Evolutionary conservation across 2,113 vertebrate species (phyloP), one percentile per base, ranked within the genome.

Genomic region (Platysternon megacephalum): DNA sequence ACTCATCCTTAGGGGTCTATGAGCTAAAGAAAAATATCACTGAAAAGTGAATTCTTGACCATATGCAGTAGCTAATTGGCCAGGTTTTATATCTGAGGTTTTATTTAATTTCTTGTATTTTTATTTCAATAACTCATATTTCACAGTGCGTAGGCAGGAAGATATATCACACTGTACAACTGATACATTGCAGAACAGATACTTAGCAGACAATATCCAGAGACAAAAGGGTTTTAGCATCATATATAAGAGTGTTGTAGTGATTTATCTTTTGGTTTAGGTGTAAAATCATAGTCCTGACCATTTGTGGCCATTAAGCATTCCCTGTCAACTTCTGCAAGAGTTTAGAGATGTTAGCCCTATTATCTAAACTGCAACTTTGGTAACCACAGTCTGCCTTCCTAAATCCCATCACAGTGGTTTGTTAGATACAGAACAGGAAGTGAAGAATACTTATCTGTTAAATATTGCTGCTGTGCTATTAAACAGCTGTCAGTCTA

Each of bases 61-160:
- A 82, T 58, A 91, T 83, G 93, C 74, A 65, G 3, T 90, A 82
- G 49, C 91, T 96, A 85, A 1, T 39, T 86, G 80, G 81, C 86
- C 79, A 97, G 68, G 35, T 93, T 95, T 95, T 93, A 94, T 92
- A 58, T 88, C 93, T 94, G n/a, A 91, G 58, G 82, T 88, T 94
- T 92, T 78, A 94, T 95, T 90, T 91, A 95, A 89, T 79, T 85
- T 83, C 35, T 68, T n/a, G 35, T n/a, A 68, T 61, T 61, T 61
- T 61, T 61, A 61, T 61, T 61, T 61, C 58, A 61, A 35, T 61
- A 61, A 61, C 58, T 61, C 58, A 2, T 61, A 61, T 61, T 61
- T 61, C 58, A 61, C 29, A 29, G 58, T 65, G 61, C 4, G 16
- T 65, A 65, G 61, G 35, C 16, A 68, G 35, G 35, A 68, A 35